These are phyloP conservation scores for Sitobion miscanthi DNA, from an alignment of 1,140 invertebrate species.

Conservation along the genomic window DNA sequence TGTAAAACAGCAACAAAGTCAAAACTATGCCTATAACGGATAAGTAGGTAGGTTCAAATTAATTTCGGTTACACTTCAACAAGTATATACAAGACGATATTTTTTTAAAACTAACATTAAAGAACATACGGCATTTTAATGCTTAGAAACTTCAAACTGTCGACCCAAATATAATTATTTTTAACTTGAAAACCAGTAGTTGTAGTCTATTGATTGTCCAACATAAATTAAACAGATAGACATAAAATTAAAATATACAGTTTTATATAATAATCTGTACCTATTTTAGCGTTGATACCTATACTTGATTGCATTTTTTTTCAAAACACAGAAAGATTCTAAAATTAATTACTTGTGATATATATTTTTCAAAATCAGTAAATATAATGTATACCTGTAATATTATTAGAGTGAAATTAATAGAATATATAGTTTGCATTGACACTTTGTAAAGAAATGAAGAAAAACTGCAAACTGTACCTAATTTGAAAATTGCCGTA, in stretches of 20 bases:
- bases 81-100: background rate
- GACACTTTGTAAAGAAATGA: background rate
- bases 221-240: background rate
- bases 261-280: background rate
- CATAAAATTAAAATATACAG: background rate
- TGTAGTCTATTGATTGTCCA: background rate
- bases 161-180: background rate
- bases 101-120: background rate
- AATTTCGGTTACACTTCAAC: slow-evolving; percentile 38
- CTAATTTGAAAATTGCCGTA: too few relatives aligned
- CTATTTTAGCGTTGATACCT: background rate
- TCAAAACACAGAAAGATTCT: too few relatives aligned
- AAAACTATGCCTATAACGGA: slow-evolving; percentile 29
- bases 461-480: too few relatives aligned
- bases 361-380: background rate
- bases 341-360: background rate
- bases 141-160: background rate
- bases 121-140: background rate
- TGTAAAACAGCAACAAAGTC: slow-evolving; percentile 28
- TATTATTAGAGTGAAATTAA: background rate
- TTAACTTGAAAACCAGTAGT: background rate
- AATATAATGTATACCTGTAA: background rate
- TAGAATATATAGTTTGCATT: background rate
- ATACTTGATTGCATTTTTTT: too few relatives aligned
- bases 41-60: slow-evolving; percentile 33